Evolutionary conservation across 35 echinoderm and acorn worm species (phyloP).

Genomic region (Heliocidaris tuberculata): DNA sequence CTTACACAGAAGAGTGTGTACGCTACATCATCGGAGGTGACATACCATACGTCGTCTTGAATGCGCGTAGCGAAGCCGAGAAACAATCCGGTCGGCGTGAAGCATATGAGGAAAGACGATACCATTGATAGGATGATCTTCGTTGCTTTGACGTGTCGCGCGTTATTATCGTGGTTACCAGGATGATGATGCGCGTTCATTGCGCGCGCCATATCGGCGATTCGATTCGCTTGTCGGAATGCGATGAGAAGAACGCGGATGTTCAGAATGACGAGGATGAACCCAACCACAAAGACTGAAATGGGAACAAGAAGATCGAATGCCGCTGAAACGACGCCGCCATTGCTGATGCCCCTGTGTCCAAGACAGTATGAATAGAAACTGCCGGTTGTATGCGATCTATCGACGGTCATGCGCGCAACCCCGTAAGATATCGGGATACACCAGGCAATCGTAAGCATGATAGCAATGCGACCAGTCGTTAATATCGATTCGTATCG

Average conservation of each 20-base stretch:
- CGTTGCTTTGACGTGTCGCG: constrained; percentile 19
- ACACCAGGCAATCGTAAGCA: not conserved
- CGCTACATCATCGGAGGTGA: not conserved
- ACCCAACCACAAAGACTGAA: not conserved
- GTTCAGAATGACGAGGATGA: not conserved
- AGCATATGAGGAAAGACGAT: not conserved
- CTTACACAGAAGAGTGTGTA: not conserved
- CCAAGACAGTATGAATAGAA: constrained; percentile 25
- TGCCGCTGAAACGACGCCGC: not conserved
- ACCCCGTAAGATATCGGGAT: not conserved
- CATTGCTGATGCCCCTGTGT: not conserved
- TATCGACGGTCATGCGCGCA: not conserved
- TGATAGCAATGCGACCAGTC: not conserved
- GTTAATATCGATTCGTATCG: constrained; percentile 8
- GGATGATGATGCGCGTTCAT: not conserved
- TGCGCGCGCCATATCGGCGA: not conserved
- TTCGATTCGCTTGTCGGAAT: constrained; percentile 21
- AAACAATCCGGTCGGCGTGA: not conserved
- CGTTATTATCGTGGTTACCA: not conserved
- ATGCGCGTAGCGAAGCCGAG: not conserved
- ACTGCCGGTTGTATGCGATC: not conserved
- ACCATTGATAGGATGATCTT: constrained; percentile 24
- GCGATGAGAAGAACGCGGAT: constrained; percentile 4
- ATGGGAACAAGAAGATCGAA: constrained; percentile 8
- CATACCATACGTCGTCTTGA: not conserved